Base-by-base conservation (phyloP, 2,888 invertebrate species). In the Adelphocoris suturalis region DNA sequence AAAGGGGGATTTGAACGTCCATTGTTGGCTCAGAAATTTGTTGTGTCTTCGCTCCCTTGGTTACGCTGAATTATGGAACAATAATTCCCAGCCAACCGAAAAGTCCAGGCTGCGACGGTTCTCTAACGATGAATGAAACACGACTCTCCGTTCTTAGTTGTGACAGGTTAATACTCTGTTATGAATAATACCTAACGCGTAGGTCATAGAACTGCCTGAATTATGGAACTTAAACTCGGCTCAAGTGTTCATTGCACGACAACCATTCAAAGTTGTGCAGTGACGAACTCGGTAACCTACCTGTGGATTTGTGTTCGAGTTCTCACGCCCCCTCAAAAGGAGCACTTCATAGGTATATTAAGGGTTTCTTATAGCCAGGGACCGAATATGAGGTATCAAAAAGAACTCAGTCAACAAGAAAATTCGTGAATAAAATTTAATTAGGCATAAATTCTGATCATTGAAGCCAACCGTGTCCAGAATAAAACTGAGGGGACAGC, bases 41-140 rank as follows among this genome's bases (percentile, higher is more conserved):
- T 68, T 68, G 27, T 68, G 23, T 5, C 68, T 68, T 7, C 13
- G 27, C 68, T 68, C n/a, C 68, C 68, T 23, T 68, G 68, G 68
- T 23, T 19, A 68, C 68, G 23, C 23, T 68, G 13, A 68, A 68
- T 68, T 68, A 68, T 68, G 68, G 27, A 68, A 68, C 27, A 68
- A 23, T 23, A 23, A 68, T 68, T 68, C 23, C 7, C 68, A 68
- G 68, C 68, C 23, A 7, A 23, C 68, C 68, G 27, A 68, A 68
- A 68, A 23, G 68, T 23, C 68, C 68, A 68, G 68, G 5, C 23
- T 19, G 27, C 23, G 68, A 27, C 27, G n/a, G 68, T 19, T 68
- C 12, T 27, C 68, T 12, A 9, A 23, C 23, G 68, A 23, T 23
- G 68, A 68, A 68, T 68, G 68, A 68, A 68, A 68, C 68, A 68